phyloP scores from a whole-genome alignment of 2,888 invertebrate genomes.

The Craniophora ligustri region DNA sequence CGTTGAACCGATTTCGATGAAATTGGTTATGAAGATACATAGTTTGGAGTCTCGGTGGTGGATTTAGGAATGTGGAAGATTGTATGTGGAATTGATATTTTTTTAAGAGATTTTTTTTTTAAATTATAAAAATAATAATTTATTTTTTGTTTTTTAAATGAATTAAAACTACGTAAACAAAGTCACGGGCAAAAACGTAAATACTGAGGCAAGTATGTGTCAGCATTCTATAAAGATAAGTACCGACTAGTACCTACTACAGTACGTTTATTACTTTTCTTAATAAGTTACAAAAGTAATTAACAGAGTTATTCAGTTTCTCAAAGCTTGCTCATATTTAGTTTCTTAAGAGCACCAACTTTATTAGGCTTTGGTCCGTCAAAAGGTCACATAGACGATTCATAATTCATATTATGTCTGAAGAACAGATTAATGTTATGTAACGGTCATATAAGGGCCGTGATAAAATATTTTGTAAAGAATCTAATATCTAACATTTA shows the following conservation, averaged over 20 bases:
- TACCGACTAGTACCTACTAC: too few species aligned
- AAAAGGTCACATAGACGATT: conserved; percentile 29
- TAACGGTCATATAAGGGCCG: conserved; percentile 29
- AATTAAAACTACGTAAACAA: too few species aligned
- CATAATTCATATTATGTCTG: conserved; percentile 44
- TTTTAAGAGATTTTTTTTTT: too few species aligned
- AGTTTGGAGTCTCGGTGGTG: too few species aligned
- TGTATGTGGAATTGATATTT: too few species aligned
- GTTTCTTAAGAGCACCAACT: conserved; percentile 24
- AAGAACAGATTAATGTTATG: conserved; percentile 35
- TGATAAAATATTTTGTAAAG: conserved; percentile 19
- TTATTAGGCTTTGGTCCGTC: conserved; percentile 23
- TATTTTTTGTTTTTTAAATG: too few species aligned
- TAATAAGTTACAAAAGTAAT: conserved; percentile 24
- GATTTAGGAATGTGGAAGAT: too few species aligned
- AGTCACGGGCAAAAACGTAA: too few species aligned
- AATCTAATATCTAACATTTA: conserved; percentile 11
- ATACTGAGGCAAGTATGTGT: too few species aligned
- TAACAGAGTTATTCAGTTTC: conserved; percentile 11
- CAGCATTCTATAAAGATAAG: neutral
- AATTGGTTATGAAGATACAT: too few species aligned
- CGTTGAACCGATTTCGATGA: too few species aligned
- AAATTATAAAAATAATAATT: too few species aligned
- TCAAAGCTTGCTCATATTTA: conserved; percentile 12
- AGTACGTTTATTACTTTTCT: conserved; percentile 1